phyloP scores from a whole-genome alignment of 37 sponge, comb jelly and placozoan species.

The Dysidea cf. avara region DNA sequence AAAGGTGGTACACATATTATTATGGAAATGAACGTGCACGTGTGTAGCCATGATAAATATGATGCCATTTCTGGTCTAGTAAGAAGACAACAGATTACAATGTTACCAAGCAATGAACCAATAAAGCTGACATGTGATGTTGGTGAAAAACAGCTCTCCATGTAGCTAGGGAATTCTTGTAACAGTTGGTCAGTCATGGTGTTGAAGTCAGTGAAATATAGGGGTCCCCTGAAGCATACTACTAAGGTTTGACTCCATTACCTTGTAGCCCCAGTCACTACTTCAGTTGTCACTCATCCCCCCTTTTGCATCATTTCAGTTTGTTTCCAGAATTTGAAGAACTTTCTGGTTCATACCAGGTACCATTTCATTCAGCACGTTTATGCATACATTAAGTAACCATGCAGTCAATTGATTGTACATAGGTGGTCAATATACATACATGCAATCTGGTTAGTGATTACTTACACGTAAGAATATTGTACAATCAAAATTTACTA shows the following conservation, averaged over 20 bases:
- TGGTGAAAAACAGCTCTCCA: slow-evolving; percentile 29
- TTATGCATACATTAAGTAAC: no score
- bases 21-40: slow-evolving; percentile 81
- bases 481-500: no score
- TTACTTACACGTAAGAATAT: no score
- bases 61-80: slow-evolving; percentile 70
- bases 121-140: slow-evolving; percentile 84
- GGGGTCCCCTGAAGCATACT: no score
- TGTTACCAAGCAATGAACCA: slow-evolving; percentile 90
- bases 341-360: slow-evolving; percentile 85
- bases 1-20: slow-evolving; percentile 96
- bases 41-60: slow-evolving; percentile 68
- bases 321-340: slow-evolving; percentile 54
- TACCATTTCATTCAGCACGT: slow-evolving; percentile 92
- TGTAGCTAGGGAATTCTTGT: slow-evolving; percentile 52
- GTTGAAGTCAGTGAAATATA: slow-evolving; percentile 84
- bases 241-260: no score
- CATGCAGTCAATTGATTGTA: no score
- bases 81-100: slow-evolving; percentile 83
- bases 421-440: no score
- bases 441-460: no score
- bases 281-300: slow-evolving; percentile 78
- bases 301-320: slow-evolving; percentile 88
- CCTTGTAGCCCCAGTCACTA: slow-evolving; percentile 66
- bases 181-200: slow-evolving; percentile 81